Evolutionary conservation across 2,888 invertebrate species (phyloP).

Genomic region (Ectropis crepuscularia): DNA sequence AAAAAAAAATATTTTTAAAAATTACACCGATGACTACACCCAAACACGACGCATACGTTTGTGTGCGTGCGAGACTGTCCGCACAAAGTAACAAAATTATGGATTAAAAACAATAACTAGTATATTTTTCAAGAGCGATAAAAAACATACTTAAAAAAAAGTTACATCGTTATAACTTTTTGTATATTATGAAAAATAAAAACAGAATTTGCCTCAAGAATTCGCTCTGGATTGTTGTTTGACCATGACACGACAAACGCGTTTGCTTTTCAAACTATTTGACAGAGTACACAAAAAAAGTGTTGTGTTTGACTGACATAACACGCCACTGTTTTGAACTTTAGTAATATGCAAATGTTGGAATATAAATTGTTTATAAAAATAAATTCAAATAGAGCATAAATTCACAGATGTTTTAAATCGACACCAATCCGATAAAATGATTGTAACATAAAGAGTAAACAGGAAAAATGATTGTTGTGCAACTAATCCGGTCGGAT

Average conservation of each 20-base stretch:
- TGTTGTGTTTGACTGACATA: constrained; percentile 21
- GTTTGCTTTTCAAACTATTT: constrained; percentile 20
- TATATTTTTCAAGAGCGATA: too few relatives aligned
- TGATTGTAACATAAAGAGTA: constrained; percentile 17
- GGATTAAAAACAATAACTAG: too few relatives aligned
- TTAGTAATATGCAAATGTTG: not conserved
- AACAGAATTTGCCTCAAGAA: not conserved
- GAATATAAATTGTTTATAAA: not conserved
- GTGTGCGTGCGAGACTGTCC: too few relatives aligned
- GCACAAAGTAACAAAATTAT: too few relatives aligned
- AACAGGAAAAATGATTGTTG: constrained; percentile 33
- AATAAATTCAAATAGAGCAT: not conserved
- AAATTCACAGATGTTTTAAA: constrained; percentile 6
- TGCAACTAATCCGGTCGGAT: constrained; percentile 31
- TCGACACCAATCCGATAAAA: constrained; percentile 22
- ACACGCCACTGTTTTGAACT: constrained; percentile 24
- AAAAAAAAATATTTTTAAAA: too few relatives aligned
- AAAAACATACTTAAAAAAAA: too few relatives aligned
- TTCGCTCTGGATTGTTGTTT: constrained; percentile 1
- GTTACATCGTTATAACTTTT: too few relatives aligned
- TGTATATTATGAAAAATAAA: too few relatives aligned
- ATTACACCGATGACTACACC: too few relatives aligned
- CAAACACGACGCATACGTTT: too few relatives aligned
- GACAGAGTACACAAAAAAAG: constrained; percentile 24
- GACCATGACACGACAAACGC: constrained; percentile 18